A percentile compares a stretch with the other conserved stretches of the same genome.
These are phyloP conservation scores for Brachypterus glaber DNA, from an alignment of 2,888 invertebrate species.

Conservation along the genomic window DNA sequence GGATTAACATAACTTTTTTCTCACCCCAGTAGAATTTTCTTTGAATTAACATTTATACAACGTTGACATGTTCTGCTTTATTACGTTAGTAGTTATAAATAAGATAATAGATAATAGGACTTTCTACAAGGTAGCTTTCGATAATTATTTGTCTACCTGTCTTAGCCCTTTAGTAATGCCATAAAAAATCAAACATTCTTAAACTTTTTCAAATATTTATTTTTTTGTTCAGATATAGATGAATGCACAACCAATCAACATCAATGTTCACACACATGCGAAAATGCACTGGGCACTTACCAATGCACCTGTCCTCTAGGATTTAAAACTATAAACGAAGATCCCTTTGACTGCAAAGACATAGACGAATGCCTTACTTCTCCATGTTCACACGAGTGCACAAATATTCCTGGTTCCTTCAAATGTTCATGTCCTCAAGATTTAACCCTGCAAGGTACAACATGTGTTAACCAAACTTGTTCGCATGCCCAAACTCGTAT, in stretches of 20 bases:
- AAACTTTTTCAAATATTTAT: too few species aligned
- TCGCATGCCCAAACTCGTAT: conserved; percentile 31
- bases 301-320: conserved; percentile 48
- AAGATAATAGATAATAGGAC: too few species aligned
- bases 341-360: conserved; percentile 33
- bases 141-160: too few species aligned
- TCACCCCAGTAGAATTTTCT: too few species aligned
- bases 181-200: too few species aligned
- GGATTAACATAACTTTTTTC: conserved; percentile 8
- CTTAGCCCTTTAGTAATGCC: too few species aligned
- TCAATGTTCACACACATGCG: conserved; percentile 45
- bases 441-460: conserved; percentile 20
- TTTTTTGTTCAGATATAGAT: conserved; percentile 36
- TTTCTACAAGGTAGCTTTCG: too few species aligned
- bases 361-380: conserved; percentile 37
- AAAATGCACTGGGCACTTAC: conserved; percentile 47
- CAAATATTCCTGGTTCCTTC: conserved; percentile 52
- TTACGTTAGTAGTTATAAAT: too few species aligned
- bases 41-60: too few species aligned
- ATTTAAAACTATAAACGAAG: conserved; percentile 34
- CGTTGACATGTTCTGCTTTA: too few species aligned
- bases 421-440: conserved; percentile 41
- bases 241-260: conserved; percentile 32
- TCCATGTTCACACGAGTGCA: conserved; percentile 47
- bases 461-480: conserved; percentile 37